Base-by-base conservation (phyloP, 2,113 vertebrate species). In the Prietella phreatophila region DNA sequence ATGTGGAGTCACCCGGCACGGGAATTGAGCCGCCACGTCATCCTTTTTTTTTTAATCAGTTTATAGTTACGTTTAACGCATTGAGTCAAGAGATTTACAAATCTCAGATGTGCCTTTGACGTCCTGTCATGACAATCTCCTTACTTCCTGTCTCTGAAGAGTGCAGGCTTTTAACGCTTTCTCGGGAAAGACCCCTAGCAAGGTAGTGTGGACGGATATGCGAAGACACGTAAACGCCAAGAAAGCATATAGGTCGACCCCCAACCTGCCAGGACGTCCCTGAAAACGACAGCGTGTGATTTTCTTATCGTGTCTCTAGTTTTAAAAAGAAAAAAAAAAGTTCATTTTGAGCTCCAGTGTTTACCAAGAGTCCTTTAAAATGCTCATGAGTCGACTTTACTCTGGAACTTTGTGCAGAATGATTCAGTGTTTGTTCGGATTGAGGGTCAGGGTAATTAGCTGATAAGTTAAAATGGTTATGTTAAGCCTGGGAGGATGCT, bases 101-200 rank as follows among this genome's bases (percentile, higher is more conserved):
- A 39, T 73, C 27, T 76, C 13, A 76, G 6, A 76, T 47, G 39
- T 27, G 1, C 1, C 39, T 47, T 76, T 75, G 71, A 75, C 20
- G 22, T 4, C 42, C 36, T 75, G 19, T 42, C 10, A 76, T 47
- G 20, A 47, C 9, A 76, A 25, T 47, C 39, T 17, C 67, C 5
- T 47, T 39, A 15, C 60, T 65, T 83, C 58, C 60, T 83, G 82
- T 63, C 25, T 67, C 82, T 65, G 82, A 65, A 63, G 56, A 60
- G 30, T n/a, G 5, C 8, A 58, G 33, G 22, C 58, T 63, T 58
- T 82, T 83, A 83, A 83, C 5, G 11, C 58, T 60, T 82, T 61
- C 53, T 22, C 17, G 33, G 10, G 14, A 55, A 82, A 58, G n/a
- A 82, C n/a, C 30, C 30, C 30, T 7, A 33, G 1, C 56, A 25